A percentile compares a stretch with the other conserved stretches of the same genome.
Evolutionary conservation across 2,797 vertebrate species (phyloP).

Genomic region (Sebastolobus altivelis): DNA sequence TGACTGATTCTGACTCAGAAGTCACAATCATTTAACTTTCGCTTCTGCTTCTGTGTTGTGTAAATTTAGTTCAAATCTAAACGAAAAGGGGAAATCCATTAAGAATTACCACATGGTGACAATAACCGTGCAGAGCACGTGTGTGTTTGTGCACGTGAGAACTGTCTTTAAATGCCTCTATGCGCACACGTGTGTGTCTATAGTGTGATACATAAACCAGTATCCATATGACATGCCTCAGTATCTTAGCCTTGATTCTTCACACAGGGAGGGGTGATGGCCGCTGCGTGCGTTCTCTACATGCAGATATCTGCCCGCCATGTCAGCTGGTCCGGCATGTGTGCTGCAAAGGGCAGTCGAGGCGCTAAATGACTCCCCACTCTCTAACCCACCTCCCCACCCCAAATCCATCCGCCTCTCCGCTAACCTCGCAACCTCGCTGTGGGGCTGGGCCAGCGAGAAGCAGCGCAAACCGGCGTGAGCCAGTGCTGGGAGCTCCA

Average conservation of each 20-base stretch:
- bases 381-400: slow-evolving; percentile 15
- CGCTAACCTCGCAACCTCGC: slow-evolving; percentile 58
- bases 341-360: slow-evolving; percentile 64
- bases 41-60: slow-evolving; percentile 6
- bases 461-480: slow-evolving; percentile 82
- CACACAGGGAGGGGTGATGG: slow-evolving; percentile 4
- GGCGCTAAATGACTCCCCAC: slow-evolving; percentile 42
- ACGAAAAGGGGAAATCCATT: slow-evolving; percentile 6
- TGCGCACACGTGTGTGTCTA: not conserved
- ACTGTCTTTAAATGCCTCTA: slow-evolving; percentile 3
- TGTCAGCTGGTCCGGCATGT: slow-evolving; percentile 40
- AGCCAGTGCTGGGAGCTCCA: slow-evolving; percentile 75
- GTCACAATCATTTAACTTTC: not conserved
- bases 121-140: not conserved
- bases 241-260: slow-evolving; percentile 24
- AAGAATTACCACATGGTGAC: not conserved
- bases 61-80: not conserved
- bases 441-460: slow-evolving; percentile 61
- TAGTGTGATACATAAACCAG: slow-evolving; percentile 28
- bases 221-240: slow-evolving; percentile 17
- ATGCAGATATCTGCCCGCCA: slow-evolving; percentile 41
- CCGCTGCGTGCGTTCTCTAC: slow-evolving; percentile 25
- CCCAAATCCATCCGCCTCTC: slow-evolving; percentile 38
- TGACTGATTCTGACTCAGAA: not conserved
- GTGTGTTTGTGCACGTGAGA: slow-evolving; percentile 6